Evolutionary conservation across 1,140 invertebrate species (phyloP), one percentile per base, ranked within the genome.

Genomic region (Sminthurinus signatus): DNA sequence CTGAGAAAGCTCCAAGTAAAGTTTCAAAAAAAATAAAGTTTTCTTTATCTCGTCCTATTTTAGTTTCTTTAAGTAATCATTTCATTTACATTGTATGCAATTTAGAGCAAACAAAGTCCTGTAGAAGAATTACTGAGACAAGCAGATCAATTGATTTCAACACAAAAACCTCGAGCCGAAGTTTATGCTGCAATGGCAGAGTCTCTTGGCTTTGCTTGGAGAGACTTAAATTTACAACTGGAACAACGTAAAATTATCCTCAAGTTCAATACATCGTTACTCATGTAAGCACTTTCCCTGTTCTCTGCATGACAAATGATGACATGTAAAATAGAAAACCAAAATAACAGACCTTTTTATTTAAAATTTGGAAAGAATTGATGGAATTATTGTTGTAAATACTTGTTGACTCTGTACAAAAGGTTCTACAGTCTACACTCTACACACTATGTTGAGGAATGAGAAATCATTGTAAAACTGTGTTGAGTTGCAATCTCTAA

Each of bases 131-230:
- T 95, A 57, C 81, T 94, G 50, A 81, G 86, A 42, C 85, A 90
- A 76, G 91, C 91, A 0, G 91, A 95, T 77, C 84, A 87, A 72
- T 78, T 91, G 65, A 88, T 91, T 65, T 84, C 85, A 23, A 86
- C 84, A 4, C 88, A 93, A 74, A 83, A 83, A 72, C 85, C 86
- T 15, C 81, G 85, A 67, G 85, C 84, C 68, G 87, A 85, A 78
- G 88, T 94, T 21, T 92, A 93, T 74, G 85, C 87, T 56, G 90
- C 91, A 1, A 95, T 96, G 92, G 91, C 91, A 14, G 88, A 92
- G 75, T 89, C 88, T 21, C 78, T 96, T 32, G 87, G 86, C 44
- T 81, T 86, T 67, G 90, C 91, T 0, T 96, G 93, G 93, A 85
- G 85, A 73, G 81, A 82, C 70, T 86, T 89, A 81, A 81, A 82